Evolutionary conservation across 2,113 vertebrate species (phyloP), one percentile per base, ranked within the genome.

Genomic region (Gnathonemus longibarbis): DNA sequence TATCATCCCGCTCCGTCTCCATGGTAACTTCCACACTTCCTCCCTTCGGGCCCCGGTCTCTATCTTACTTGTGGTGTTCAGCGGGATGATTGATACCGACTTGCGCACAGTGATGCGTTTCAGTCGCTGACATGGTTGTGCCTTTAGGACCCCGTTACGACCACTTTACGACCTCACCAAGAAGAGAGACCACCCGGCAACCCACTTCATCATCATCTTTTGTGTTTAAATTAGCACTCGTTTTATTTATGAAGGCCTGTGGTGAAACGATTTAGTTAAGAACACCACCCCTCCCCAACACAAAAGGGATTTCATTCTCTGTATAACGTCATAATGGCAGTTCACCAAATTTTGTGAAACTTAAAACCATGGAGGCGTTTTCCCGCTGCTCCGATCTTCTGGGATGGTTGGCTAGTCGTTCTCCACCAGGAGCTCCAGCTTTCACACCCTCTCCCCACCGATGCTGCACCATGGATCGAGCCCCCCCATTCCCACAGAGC

Each of bases 1-100:
- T 92, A 91, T 93, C 91, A 58, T 88, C 90, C 90, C 84, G 62
- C 87, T 88, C 89, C 91, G 93, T 94, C 93, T 92, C 93, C 92
- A 94, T 94, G 90, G 90, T 89, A 91, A 92, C 90, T 42, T 45
- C 90, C 84, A 8, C 80, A 45, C 88, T 84, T 91, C 88, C 52
- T 89, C 88, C 89, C 89, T 90, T 74, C 80, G 77, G 91, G 19
- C 45, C 91, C 91, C 77, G 84, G 50, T 52, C 89, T 91, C 77
- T 70, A 89, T 90, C 90, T 90, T 90, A 89, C 84, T 85, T 90
- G 77, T 27, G 21, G 8, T 35, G 27, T 52, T n/a, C 35, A 39
- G 74, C 56, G 77, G 77, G 39, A 45, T 35, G 80, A 48, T 89
- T 49, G 31, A 83, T 89, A 42, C 39, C 17, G 5, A 42, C 45